Conservation (phyloP, 2,113 vertebrate genomes). For the Megaleporinus macrocephalus region DNA sequence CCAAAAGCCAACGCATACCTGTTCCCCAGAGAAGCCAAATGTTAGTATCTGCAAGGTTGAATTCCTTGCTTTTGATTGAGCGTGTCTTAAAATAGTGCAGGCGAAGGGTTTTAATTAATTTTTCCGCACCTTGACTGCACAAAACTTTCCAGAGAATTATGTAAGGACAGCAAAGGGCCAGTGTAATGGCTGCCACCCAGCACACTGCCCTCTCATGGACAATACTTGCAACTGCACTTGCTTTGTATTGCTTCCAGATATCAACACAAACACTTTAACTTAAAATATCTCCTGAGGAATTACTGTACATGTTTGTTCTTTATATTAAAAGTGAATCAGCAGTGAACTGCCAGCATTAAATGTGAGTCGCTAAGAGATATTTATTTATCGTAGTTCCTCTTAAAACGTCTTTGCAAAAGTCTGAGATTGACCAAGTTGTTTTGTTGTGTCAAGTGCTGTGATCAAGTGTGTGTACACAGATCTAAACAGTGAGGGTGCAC, state of each 20-base stretch:
- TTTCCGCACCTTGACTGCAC: conserved; percentile 70
- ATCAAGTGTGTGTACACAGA: not conserved
- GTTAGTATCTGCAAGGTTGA: conserved; percentile 52
- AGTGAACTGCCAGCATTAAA: not conserved
- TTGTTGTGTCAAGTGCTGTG: not conserved
- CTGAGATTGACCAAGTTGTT: not conserved
- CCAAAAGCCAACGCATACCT: conserved; percentile 22
- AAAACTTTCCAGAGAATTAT: conserved; percentile 72
- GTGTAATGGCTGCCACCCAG: conserved; percentile 9
- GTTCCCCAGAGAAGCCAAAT: conserved; percentile 7
- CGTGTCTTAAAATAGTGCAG: conserved; percentile 63
- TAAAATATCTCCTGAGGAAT: not conserved
- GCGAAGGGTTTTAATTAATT: conserved; percentile 58
- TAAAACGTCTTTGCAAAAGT: not conserved
- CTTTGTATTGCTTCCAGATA: not conserved
- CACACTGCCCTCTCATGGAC: conserved; percentile 65
- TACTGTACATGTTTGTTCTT: not conserved
- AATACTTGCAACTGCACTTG: conserved; percentile 18
- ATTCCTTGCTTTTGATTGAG: conserved; percentile 59
- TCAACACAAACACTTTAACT: not conserved
- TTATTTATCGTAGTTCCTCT: not conserved
- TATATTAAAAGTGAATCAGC: not conserved
- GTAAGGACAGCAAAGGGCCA: conserved; percentile 59
- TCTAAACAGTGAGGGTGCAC: conserved; percentile 3
- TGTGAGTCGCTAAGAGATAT: not conserved